Conservation (phyloP, 2,888 invertebrate genomes). For the Watsonalla binaria region DNA sequence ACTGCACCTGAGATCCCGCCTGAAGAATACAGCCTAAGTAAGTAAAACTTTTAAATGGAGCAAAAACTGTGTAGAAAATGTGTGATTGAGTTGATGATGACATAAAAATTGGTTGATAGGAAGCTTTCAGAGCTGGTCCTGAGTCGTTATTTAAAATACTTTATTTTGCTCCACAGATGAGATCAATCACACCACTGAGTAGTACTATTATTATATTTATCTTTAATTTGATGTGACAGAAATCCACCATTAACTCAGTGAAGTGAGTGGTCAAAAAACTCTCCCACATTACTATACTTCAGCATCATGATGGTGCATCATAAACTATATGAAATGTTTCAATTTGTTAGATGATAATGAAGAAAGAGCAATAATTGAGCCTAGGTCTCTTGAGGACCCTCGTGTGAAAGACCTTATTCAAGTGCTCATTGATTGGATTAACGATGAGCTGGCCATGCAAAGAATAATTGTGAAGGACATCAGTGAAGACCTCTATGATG, state of each 20-base stretch:
- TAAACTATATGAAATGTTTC: background rate
- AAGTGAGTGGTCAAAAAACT: too few species aligned
- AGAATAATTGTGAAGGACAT: conserved; percentile 98
- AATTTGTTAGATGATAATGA: conserved; percentile 92
- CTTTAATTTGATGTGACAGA: too few species aligned
- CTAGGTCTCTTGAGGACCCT: conserved; percentile 90
- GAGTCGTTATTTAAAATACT: too few species aligned
- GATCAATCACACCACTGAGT: too few species aligned
- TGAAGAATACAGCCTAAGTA: conserved; percentile 94
- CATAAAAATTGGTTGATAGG: too few species aligned
- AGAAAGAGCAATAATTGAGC: conserved; percentile 96
- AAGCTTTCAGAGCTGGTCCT: too few species aligned
- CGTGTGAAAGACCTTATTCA: conserved; percentile 90
- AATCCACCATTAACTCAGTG: too few species aligned
- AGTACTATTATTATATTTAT: too few species aligned
- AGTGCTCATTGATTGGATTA: conserved; percentile 98
- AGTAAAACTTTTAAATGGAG: conserved; percentile 30
- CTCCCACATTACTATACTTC: too few species aligned
- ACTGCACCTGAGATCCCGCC: conserved; percentile 92
- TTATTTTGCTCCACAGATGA: too few species aligned
- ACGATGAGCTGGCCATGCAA: conserved; percentile 97
- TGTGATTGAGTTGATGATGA: background rate
- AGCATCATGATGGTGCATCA: background rate
- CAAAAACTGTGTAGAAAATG: background rate
- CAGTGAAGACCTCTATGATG: conserved; percentile 98